Percentiles rank a stretch among this genome's conserved stretches.
phyloP scores from a whole-genome alignment of 92 coral and sea anemone species.

The Anthopleura xanthogrammica region DNA sequence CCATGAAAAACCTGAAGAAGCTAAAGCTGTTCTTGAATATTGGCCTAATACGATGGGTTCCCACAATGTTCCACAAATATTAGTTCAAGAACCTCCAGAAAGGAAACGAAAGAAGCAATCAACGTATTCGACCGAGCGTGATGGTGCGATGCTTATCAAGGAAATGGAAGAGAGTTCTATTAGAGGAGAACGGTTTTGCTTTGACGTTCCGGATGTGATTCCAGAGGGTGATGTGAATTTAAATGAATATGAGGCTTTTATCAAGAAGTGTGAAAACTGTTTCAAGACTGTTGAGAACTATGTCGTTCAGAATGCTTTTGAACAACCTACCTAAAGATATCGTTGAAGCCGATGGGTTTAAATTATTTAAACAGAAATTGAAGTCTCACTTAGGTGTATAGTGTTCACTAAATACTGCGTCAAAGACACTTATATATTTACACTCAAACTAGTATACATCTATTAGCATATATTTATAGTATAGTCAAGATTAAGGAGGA shows the following conservation, averaged over 20 bases:
- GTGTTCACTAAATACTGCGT: too few relatives aligned
- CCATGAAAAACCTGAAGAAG: constrained; percentile 32
- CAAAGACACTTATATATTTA: too few relatives aligned
- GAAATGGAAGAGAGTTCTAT: constrained; percentile 33
- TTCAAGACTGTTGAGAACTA: constrained; percentile 46
- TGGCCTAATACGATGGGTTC: constrained; percentile 33
- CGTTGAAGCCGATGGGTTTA: too few relatives aligned
- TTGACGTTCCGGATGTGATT: constrained; percentile 28
- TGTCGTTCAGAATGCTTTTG: constrained; percentile 52
- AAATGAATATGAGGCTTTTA: constrained; percentile 21
- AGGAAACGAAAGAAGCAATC: constrained; percentile 40
- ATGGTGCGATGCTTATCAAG: constrained; percentile 19
- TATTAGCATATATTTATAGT: too few relatives aligned
- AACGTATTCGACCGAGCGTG: constrained; percentile 19
- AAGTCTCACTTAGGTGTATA: too few relatives aligned
- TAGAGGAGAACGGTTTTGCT: constrained; percentile 17
- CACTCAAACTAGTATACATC: too few relatives aligned
- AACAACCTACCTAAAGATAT: too few relatives aligned
- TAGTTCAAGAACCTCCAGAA: neutral
- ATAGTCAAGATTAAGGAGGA: too few relatives aligned
- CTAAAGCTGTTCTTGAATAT: constrained; percentile 41
- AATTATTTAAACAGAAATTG: too few relatives aligned
- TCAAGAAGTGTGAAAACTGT: constrained; percentile 28
- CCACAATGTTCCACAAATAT: constrained; percentile 22
- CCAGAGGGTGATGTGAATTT: constrained; percentile 24